These are phyloP conservation scores for Anguilla pacifica DNA, from an alignment of 2,797 vertebrate species.

Conservation along the genomic window DNA sequence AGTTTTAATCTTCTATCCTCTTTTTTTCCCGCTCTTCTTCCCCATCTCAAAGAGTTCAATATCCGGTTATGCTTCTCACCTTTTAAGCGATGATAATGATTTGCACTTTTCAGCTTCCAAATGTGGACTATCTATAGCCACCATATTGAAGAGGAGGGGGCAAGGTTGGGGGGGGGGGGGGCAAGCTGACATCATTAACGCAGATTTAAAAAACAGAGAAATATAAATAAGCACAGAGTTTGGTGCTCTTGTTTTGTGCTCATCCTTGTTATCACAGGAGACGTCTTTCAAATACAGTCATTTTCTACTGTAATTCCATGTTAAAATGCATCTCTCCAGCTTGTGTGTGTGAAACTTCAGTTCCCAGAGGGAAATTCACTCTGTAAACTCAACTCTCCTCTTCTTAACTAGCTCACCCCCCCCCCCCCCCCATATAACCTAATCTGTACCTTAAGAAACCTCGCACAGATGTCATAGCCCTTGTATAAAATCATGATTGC, in stretches of 20 bases:
- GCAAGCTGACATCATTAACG: background rate
- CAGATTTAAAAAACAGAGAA: background rate
- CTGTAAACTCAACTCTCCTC: background rate
- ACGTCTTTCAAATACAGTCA: background rate
- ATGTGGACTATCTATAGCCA: slow-evolving; percentile 31
- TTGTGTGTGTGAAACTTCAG: background rate
- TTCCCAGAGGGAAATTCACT: background rate
- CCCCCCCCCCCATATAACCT: background rate
- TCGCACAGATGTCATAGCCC: background rate
- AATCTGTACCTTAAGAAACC: background rate
- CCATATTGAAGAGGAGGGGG: slow-evolving; percentile 21
- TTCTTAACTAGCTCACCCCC: background rate
- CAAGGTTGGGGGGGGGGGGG: background rate
- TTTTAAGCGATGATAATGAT: slow-evolving; percentile 31
- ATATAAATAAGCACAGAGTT: background rate
- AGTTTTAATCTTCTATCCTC: slow-evolving; percentile 33
- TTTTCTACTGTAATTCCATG: background rate
- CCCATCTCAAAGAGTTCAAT: slow-evolving; percentile 29
- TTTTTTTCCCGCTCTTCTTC: slow-evolving; percentile 12
- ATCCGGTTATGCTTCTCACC: slow-evolving; percentile 4
- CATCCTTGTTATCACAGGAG: background rate
- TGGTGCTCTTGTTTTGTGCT: background rate
- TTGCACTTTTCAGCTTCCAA: slow-evolving; percentile 21
- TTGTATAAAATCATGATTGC: background rate
- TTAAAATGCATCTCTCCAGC: background rate